Base-by-base conservation (phyloP, 53 echinoderm and acorn worm species). In the Paracentrotus lividus region DNA sequence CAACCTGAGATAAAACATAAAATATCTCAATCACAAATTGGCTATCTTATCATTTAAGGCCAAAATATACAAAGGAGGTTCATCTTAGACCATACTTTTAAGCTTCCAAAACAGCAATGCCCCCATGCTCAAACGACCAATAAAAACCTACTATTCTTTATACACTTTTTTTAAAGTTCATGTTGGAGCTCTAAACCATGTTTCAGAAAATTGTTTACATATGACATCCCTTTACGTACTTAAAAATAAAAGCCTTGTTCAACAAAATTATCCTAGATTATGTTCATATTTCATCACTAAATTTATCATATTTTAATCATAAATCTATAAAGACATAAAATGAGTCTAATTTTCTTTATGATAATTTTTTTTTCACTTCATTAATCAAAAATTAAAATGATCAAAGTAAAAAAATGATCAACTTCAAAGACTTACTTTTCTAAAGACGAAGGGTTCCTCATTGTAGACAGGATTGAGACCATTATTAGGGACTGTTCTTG, bases 391-490 rank as follows among this genome's bases (percentile, higher is more conserved):
- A 59, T 59, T 20, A n/a, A n/a, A 24, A n/a, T n/a, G n/a, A n/a
- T n/a, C n/a, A n/a, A n/a, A n/a, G n/a, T n/a, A n/a, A n/a, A n/a
- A n/a, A n/a, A n/a, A n/a, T n/a, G n/a, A 64, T 64, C 29, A 64
- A 31, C 27, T 64, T 27, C 29, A 0, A 64, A 27, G 27, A 85
- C 88, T 93, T 42, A 98, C 98, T 96, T 98, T 98, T 88, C 98
- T 98, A 68, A 98, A 98, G 57, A 98, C 96, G 92, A 98, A 98
- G 45, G 95, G 94, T 86, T 98, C 98, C 75, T 97, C 98, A 81
- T 98, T 98, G 92, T 98, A 98, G 69, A 98, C 95, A 27, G 98
- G 98, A 93, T 98, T 98, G 34, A 98, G 93, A 85, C 98, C 98
- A 65, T 98, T 97, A 88, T 97, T 98, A 52, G 97, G 97, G 54